These are phyloP conservation scores for Drosophila simulans DNA, from an alignment of 1,140 invertebrate species.

Conservation along the genomic window DNA sequence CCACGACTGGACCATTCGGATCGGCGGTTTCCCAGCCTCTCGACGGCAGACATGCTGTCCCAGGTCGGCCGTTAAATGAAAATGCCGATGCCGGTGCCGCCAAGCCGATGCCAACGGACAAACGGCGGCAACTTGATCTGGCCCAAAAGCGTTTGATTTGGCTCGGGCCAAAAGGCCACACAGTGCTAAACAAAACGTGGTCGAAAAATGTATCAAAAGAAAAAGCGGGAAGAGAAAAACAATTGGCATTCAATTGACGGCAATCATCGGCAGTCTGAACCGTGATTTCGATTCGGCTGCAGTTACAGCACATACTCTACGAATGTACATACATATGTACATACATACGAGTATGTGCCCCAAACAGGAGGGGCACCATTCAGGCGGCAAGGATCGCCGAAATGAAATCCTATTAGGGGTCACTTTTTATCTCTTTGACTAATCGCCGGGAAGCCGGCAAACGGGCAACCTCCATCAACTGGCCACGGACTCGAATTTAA, in stretches of 20 bases:
- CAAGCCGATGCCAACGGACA: constrained; percentile 31
- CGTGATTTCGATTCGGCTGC: constrained; percentile 41
- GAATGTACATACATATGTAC: too few species aligned
- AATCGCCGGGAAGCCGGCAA: constrained; percentile 9
- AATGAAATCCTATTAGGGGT: constrained; percentile 30
- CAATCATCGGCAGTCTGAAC: constrained; percentile 54
- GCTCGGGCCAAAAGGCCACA: constrained; percentile 17
- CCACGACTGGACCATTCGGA: not conserved
- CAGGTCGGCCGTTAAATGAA: constrained; percentile 51
- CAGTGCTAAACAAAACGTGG: constrained; percentile 51
- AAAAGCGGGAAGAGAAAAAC: constrained; percentile 54
- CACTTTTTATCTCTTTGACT: constrained; percentile 12
- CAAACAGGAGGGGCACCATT: not conserved
- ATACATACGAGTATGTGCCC: not conserved
- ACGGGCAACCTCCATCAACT: not conserved
- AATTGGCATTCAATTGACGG: constrained; percentile 74
- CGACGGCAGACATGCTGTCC: constrained; percentile 38
- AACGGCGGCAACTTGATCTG: constrained; percentile 52
- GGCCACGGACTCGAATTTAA: not conserved
- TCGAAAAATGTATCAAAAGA: constrained; percentile 57
- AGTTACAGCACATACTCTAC: not conserved
- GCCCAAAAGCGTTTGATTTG: constrained; percentile 57
- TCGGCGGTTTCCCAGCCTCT: constrained; percentile 20
- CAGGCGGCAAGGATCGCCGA: constrained; percentile 10
- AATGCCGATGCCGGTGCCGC: constrained; percentile 43